phyloP scores from a whole-genome alignment of 2,113 vertebrate genomes.

The Okapia johnstoni region DNA sequence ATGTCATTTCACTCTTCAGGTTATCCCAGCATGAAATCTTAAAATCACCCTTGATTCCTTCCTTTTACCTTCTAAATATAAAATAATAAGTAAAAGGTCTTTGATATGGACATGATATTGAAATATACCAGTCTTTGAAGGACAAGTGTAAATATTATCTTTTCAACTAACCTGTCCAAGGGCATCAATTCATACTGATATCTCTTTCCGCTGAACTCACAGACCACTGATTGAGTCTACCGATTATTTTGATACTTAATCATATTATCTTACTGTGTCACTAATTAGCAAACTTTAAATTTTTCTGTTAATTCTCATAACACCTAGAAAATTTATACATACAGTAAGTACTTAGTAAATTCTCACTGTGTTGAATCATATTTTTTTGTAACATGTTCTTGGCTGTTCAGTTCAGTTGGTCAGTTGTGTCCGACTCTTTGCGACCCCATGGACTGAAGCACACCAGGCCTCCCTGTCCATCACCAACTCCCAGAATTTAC shows the following conservation, averaged over 20 bases:
- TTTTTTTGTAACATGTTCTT: slow-evolving; percentile 32
- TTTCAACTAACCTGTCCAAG: slow-evolving; percentile 23
- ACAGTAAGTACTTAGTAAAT: neutral
- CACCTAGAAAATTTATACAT: neutral
- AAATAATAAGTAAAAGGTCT: neutral
- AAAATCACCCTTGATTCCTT: neutral
- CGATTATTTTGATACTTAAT: slow-evolving; percentile 33
- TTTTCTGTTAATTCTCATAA: slow-evolving; percentile 4
- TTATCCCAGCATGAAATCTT: neutral
- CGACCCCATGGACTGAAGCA: neutral
- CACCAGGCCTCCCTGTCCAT: neutral
- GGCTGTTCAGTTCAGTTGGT: neutral
- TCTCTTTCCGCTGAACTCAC: slow-evolving; percentile 12
- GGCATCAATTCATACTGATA: slow-evolving; percentile 29
- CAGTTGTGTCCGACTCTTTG: accelerated
- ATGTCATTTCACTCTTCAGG: neutral
- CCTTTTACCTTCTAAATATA: slow-evolving; percentile 16
- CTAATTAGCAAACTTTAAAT: slow-evolving; percentile 5
- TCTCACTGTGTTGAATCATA: neutral
- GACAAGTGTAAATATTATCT: neutral
- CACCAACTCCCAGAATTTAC: neutral
- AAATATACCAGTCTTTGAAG: slow-evolving; percentile 10
- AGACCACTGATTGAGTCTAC: neutral
- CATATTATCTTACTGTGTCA: neutral
- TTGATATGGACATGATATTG: neutral